Evolutionary conservation across 1,140 invertebrate species (phyloP).

Genomic region (Glomeris maerens): DNA sequence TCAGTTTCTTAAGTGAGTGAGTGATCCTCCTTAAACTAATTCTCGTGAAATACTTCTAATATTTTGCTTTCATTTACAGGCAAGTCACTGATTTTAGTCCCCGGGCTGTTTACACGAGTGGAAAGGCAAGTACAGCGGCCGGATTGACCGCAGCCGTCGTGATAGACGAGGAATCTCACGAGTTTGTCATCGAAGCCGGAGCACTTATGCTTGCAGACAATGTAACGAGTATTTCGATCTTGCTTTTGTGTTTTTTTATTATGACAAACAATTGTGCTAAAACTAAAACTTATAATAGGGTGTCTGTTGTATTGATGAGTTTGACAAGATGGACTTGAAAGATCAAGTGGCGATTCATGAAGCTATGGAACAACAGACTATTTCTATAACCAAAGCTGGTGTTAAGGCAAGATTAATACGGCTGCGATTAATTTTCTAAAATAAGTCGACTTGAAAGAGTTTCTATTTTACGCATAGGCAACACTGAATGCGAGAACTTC

Average conservation of each 20-base stretch:
- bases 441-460: neutral
- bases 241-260: neutral
- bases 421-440: constrained; percentile 16
- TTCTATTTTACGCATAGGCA: constrained; percentile 36
- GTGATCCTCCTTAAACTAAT: constrained; percentile 1
- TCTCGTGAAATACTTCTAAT: neutral
- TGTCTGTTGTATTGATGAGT: constrained; percentile 98
- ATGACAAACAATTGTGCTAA: neutral
- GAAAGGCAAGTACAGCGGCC: constrained; percentile 93
- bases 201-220: constrained; percentile 98
- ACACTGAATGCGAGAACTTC: constrained; percentile 95
- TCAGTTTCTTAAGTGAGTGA: constrained; percentile 80
- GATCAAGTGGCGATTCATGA: constrained; percentile 99
- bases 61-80: constrained; percentile 16
- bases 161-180: constrained; percentile 89
- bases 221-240: constrained; percentile 24
- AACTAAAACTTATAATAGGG: constrained; percentile 38
- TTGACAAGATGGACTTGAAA: constrained; percentile 96
- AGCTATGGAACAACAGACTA: constrained; percentile 99
- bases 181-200: constrained; percentile 99
- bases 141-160: constrained; percentile 97
- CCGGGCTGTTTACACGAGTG: constrained; percentile 93
- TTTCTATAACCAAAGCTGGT: constrained; percentile 96
- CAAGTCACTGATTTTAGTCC: constrained; percentile 87
- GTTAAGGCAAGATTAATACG: too few species aligned